Base-by-base conservation (phyloP, 1,140 invertebrate species). In the Drosophila takahashii region DNA sequence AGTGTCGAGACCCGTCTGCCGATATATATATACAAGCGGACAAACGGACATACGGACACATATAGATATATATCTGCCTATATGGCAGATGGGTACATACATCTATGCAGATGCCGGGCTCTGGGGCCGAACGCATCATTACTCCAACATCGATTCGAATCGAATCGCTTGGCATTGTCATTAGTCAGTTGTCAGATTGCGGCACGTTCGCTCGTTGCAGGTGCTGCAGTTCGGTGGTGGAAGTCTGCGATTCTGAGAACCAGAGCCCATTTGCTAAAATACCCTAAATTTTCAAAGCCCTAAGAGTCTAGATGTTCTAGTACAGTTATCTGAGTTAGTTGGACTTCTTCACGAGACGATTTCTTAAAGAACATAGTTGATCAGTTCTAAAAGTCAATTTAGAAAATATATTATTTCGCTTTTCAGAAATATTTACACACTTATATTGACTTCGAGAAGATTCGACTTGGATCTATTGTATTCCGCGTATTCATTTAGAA, bases 141-240 rank as follows among this genome's bases (percentile, higher is more conserved):
- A 84, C 79, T 87, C 76, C 81, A 66, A 76, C 84, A 87, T 89
- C 86, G 85, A 76, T 79, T 83, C 65, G 77, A 81, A 70, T 56
- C 48, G 61, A 70, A 44, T 22, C 45, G 39, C 51, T 61, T 67
- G 71, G 72, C 54, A 64, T 57, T 79, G 84, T 83, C 83, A 89
- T 87, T 89, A 87, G 84, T 89, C 85, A 70, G 80, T 70, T 80
- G 69, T 77, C 67, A 76, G 77, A 65, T 62, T 76, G 52, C 42
- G 72, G 72, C 72, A 76, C 79, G 79, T 79, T 70, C 67, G 42
- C 45, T 57, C 29, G 44, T 48, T 58, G 44, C 53, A 57, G 64
- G 61, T 66, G 61, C 11, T 59, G 29, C 29, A 16, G 11, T 42
- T 18, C 15, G 48, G 10, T 34, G 29, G n/a, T 15, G n/a, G 1